These are phyloP conservation scores for Sprattus sprattus DNA, from an alignment of 2,113 vertebrate species.

Conservation along the genomic window DNA sequence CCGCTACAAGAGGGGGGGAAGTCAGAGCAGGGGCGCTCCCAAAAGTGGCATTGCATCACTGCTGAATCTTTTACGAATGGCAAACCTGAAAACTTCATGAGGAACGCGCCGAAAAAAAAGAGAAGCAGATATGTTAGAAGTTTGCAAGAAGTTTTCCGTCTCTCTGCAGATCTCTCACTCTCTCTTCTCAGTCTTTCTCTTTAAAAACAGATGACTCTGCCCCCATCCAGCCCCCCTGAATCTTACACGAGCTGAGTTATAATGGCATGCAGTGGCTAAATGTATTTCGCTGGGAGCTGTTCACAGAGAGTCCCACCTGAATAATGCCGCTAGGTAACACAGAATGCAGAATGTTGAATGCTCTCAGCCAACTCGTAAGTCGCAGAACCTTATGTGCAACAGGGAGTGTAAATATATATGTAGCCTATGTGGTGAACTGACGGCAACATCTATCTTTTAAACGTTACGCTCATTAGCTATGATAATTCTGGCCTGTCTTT, in stretches of 20 bases:
- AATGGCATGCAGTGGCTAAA: constrained; percentile 14
- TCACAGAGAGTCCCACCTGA: background rate
- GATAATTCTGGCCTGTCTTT: background rate
- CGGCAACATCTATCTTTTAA: constrained; percentile 5
- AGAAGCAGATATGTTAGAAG: background rate
- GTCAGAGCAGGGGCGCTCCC: too few species aligned
- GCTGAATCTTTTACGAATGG: background rate
- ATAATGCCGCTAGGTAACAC: background rate
- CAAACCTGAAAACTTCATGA: background rate
- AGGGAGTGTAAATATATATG: background rate
- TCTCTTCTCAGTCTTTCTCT: background rate
- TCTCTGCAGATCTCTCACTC: background rate
- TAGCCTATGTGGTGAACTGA: background rate
- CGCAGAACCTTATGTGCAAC: background rate
- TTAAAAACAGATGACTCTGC: background rate
- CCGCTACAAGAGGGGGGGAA: background rate
- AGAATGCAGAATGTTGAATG: too few species aligned
- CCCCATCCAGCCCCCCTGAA: background rate
- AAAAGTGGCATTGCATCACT: background rate
- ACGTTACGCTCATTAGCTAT: background rate
- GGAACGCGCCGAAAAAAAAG: background rate
- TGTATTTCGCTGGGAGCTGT: background rate
- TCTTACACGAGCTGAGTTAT: constrained; percentile 3
- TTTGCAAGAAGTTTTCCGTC: background rate
- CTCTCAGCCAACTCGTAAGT: background rate